Evolutionary conservation across 2,113 vertebrate species (phyloP).

Genomic region (Xiphophorus couchianus): DNA sequence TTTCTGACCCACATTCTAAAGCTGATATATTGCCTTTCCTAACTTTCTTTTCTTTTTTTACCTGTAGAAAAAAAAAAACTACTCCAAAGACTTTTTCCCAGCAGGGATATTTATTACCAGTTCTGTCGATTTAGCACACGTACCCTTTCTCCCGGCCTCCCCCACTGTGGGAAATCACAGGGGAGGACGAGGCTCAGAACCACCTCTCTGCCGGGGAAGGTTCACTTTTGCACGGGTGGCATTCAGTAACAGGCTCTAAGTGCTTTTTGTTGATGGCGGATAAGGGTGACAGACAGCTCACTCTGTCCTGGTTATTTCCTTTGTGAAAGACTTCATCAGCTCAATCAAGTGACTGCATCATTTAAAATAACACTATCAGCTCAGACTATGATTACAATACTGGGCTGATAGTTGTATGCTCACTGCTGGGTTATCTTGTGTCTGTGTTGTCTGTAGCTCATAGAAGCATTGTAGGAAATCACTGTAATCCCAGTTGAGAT

Average conservation of each 20-base stretch:
- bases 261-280: slow-evolving; percentile 56
- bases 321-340: slow-evolving; percentile 36
- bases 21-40: slow-evolving; percentile 54
- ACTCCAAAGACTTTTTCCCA: slow-evolving; percentile 61
- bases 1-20: slow-evolving; percentile 62
- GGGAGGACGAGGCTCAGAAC: slow-evolving; percentile 58
- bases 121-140: slow-evolving; percentile 52
- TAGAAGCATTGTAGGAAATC: slow-evolving; percentile 21
- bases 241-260: slow-evolving; percentile 59
- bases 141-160: slow-evolving; percentile 26
- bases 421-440: slow-evolving; percentile 16
- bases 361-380: slow-evolving; percentile 52
- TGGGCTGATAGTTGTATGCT: slow-evolving; percentile 6
- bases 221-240: slow-evolving; percentile 57
- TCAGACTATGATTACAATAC: slow-evolving; percentile 30
- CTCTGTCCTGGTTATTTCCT: slow-evolving; percentile 52
- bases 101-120: slow-evolving; percentile 69
- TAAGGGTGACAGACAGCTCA: slow-evolving; percentile 61
- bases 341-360: slow-evolving; percentile 56
- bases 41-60: slow-evolving; percentile 24
- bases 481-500: slow-evolving; percentile 19
- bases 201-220: slow-evolving; percentile 58
- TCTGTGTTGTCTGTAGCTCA: slow-evolving; percentile 34
- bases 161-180: slow-evolving; percentile 73
- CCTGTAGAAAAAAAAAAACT: slow-evolving; percentile 40